Percentiles rank a stretch among this genome's conserved stretches.
Evolutionary conservation across 2,888 invertebrate genomes (phyloP).

Genomic region (Tetheella fluctuosa): DNA sequence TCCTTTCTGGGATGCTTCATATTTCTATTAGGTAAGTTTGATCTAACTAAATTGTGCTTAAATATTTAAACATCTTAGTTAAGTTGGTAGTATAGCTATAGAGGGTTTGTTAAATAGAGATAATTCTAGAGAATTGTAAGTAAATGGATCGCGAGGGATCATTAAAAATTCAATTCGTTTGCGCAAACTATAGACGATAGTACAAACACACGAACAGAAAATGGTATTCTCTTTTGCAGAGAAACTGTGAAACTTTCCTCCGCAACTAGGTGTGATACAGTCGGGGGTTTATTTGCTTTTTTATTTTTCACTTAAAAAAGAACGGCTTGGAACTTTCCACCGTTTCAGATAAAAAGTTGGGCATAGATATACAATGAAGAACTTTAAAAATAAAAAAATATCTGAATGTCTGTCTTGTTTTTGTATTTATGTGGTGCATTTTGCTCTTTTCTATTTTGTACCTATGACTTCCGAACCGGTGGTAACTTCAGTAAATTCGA

Average conservation of each 20-base stretch:
- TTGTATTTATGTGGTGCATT: not conserved
- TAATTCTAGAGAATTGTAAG: too few relatives aligned
- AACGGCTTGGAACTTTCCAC: conserved; percentile 22
- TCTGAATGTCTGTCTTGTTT: not conserved
- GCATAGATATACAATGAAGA: conserved; percentile 19
- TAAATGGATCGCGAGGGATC: not conserved
- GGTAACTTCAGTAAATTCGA: too few relatives aligned
- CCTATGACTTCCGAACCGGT: too few relatives aligned
- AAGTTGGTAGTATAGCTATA: not conserved
- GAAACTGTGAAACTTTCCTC: conserved; percentile 18
- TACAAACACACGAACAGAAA: conserved; percentile 6
- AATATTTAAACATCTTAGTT: too few relatives aligned
- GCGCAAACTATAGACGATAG: not conserved
- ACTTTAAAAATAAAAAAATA: conserved; percentile 12
- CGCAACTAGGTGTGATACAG: conserved; percentile 35
- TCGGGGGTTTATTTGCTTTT: conserved; percentile 16
- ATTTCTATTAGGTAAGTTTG: too few relatives aligned
- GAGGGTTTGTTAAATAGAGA: too few relatives aligned
- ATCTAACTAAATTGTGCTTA: too few relatives aligned
- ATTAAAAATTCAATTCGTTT: conserved; percentile 1
- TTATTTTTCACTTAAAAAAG: conserved; percentile 22
- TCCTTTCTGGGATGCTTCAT: too few relatives aligned
- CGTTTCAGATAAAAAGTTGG: conserved; percentile 29
- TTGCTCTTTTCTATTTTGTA: not conserved
- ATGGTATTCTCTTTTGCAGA: not conserved